Percentiles rank a stretch among this genome's conserved stretches.
These are phyloP conservation scores for Echeneis naucrates DNA, from an alignment of 2,797 vertebrate species.

Conservation along the genomic window DNA sequence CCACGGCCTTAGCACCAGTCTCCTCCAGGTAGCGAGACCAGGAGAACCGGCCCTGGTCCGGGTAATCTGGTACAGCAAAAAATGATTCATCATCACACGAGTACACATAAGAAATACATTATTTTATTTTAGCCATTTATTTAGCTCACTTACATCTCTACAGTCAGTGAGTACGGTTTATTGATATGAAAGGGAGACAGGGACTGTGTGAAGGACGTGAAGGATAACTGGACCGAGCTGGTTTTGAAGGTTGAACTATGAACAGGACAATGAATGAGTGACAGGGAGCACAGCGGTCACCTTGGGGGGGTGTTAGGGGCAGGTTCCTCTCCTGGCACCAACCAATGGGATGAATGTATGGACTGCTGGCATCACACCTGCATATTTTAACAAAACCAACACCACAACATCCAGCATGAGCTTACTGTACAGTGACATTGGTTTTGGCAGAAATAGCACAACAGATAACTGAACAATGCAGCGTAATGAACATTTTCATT, in stretches of 20 bases:
- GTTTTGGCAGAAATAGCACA: not conserved
- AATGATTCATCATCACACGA: not conserved
- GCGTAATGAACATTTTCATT: not conserved
- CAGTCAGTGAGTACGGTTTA: not conserved
- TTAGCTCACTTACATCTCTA: too few species aligned
- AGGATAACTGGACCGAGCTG: not conserved
- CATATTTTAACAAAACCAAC: constrained; percentile 57
- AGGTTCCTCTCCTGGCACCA: constrained; percentile 97
- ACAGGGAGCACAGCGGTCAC: constrained; percentile 76
- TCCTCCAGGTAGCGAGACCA: constrained; percentile 96
- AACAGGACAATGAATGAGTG: constrained; percentile 22
- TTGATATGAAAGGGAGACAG: not conserved
- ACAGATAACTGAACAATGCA: not conserved
- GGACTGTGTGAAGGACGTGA: not conserved
- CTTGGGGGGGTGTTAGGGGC: constrained; percentile 96
- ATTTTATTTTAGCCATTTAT: not conserved
- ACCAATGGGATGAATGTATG: constrained; percentile 97
- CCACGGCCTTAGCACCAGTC: constrained; percentile 91
- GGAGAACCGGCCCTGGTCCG: constrained; percentile 92
- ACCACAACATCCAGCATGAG: not conserved
- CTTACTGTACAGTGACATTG: not conserved
- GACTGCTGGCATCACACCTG: constrained; percentile 98
- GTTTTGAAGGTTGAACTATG: not conserved
- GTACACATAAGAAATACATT: not conserved
- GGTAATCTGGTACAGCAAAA: constrained; percentile 88